Evolutionary conservation across 1,140 invertebrate species (phyloP), one percentile per base, ranked within the genome.

Genomic region (Drosophila sp.): DNA sequence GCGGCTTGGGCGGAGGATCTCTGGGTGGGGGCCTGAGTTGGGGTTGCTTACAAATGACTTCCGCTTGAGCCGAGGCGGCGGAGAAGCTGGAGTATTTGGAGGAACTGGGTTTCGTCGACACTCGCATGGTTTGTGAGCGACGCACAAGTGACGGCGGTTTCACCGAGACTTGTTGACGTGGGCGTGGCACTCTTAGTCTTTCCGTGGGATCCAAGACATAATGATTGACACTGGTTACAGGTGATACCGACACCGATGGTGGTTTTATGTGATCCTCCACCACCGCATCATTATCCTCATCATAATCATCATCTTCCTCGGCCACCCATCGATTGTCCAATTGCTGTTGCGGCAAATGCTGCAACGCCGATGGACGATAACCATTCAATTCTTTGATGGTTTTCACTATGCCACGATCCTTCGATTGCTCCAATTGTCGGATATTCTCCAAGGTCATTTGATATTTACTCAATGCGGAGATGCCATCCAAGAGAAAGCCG

Each of bases 391-490:
- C 93, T 87, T 94, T 94, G 66, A 94, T 85, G 5, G 71, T 72
- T 23, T 72, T 79, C n/a, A 83, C 80, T 3, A 91, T 74, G 25
- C 65, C 58, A 2, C 66, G 72, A 50, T 92, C 80, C 30, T 69
- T 68, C 3, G 87, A 38, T 61, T 80, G 57, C 38, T 87, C 83
- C 79, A 86, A 54, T 44, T 72, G 73, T 27, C 90, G 23, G 27
- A 94, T 92, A 65, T 93, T 93, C 89, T 94, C 94, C 76, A 94
- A 93, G 55, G 93, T 93, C 91, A 94, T 93, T 91, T 94, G 94
- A 76, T 94, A 94, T 89, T 94, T 94, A 62, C 93, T 93, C 80
- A 94, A 89, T 30, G 93, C 93, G 56, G 94, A 94, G 90, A 94
- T 92, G 61, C 93, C 93, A 66, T 93, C 92, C 66, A 92, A 91